phyloP scores from a whole-genome alignment of 2,888 invertebrate genomes.

The Orchesella flavescens region DNA sequence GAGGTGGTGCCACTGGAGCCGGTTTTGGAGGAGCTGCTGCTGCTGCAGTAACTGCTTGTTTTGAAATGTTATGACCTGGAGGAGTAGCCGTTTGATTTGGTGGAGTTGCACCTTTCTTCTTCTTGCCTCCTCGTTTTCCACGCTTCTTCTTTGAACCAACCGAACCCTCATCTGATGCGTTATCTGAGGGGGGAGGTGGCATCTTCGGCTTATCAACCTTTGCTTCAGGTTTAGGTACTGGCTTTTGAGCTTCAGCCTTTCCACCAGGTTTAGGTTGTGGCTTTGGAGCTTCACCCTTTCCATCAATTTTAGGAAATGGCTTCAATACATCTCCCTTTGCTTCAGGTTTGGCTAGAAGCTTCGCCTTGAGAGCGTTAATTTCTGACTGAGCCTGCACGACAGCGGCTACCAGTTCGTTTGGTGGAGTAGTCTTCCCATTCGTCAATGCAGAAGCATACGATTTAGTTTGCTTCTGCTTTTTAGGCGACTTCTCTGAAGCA shows the following conservation, averaged over 20 bases:
- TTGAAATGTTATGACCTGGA: too few relatives aligned
- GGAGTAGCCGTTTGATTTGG: too few relatives aligned
- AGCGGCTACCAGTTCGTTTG: not conserved
- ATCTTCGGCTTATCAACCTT: not conserved
- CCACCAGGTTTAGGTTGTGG: not conserved
- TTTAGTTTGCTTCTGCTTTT: not conserved
- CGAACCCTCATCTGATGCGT: not conserved
- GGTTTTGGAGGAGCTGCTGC: not conserved
- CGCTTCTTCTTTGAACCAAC: not conserved
- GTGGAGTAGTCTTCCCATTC: not conserved
- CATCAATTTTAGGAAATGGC: too few relatives aligned
- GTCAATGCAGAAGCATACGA: not conserved
- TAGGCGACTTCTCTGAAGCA: not conserved
- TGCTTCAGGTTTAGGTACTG: not conserved
- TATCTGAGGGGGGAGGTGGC: slow-evolving; percentile 7
- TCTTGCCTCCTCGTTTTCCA: slow-evolving; percentile 3
- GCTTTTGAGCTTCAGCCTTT: not conserved
- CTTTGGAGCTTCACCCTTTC: too few relatives aligned
- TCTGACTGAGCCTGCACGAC: slow-evolving; percentile 13
- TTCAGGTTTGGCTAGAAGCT: not conserved
- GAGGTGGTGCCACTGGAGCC: not conserved
- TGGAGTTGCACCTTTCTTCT: not conserved
- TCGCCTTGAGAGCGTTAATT: not conserved
- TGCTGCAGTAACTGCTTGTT: too few relatives aligned
- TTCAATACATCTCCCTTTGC: too few relatives aligned